Evolutionary conservation across 2,888 invertebrate species (phyloP), one percentile per base, ranked within the genome.

Genomic region (Erpobdella octoculata): DNA sequence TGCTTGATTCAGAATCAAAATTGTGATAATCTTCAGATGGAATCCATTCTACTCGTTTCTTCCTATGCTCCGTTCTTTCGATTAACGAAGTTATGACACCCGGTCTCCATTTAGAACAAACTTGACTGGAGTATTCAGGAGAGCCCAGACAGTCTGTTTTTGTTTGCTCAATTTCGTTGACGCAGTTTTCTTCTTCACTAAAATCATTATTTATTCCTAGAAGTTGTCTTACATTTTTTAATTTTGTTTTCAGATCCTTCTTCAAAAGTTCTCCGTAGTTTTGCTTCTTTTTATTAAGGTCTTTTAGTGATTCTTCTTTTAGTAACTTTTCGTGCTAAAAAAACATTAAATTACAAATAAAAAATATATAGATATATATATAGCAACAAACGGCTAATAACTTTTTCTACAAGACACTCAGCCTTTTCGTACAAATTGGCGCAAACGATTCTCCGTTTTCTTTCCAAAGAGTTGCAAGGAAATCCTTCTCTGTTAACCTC

Each of bases 401-500:
- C 69, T 31, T 69, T 31, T 18, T 33, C 12, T 31, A 69, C 37
- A 21, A 69, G 58, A 31, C 25, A n/a, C 37, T 69, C 35, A 33
- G 69, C n/a, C 36, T 69, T 58, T 48, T 69, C 35, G 35, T 35
- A 69, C 18, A 35, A 53, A n/a, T 33, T 69, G 6, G 25, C 18
- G 9, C 58, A 21, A 15, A 58, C 53, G 18, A 69, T 9, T 35
- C 69, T 31, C 35, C 69, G 48, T 6, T 53, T 15, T 69, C 69
- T 69, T 15, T 67, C 41, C 15, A 67, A 31, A 28, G 41, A 12
- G 46, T 67, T 67, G 67, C 67, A 69, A 3, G 69, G 69, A 31
- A 53, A 69, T 18, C 36, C 58, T 21, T n/a, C n/a, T 9, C 35
- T 58, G 58, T 5, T 31, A 41, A 46, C 41, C 3, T 31, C 53